A percentile compares a stretch with the other conserved stretches of the same genome.
phyloP scores from a whole-genome alignment of 2,888 invertebrate genomes.

The Dasypogon diadema region DNA sequence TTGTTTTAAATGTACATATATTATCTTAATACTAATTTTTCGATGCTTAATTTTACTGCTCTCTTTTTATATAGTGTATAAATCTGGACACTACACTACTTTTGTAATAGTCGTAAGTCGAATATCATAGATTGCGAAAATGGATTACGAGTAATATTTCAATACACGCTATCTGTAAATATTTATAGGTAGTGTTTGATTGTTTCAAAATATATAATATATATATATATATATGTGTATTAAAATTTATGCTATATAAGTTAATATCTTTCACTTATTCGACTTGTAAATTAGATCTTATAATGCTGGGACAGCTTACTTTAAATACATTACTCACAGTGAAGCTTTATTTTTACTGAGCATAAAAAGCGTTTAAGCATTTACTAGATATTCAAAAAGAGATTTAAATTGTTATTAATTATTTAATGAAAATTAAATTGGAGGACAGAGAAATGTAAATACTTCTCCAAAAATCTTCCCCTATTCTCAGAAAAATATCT shows the following conservation, averaged over 20 bases:
- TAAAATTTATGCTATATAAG: background rate
- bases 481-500: constrained; percentile 63
- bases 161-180: background rate
- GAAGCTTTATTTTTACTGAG: constrained; percentile 66
- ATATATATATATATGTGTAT: no score
- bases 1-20: background rate
- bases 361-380: constrained; percentile 62
- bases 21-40: background rate
- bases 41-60: background rate
- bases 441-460: constrained; percentile 53
- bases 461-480: constrained; percentile 65
- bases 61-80: constrained; percentile 5
- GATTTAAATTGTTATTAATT: background rate
- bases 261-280: constrained; percentile 55
- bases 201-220: constrained; percentile 25
- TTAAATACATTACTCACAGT: constrained; percentile 62
- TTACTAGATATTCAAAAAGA: constrained; percentile 51
- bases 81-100: background rate
- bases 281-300: constrained; percentile 53
- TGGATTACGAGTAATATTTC: background rate
- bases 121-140: background rate
- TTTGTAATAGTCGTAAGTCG: background rate
- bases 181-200: constrained; percentile 16
- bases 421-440: background rate
- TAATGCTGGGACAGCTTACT: constrained; percentile 55